These are phyloP conservation scores for Enteromius mattozi DNA, from an alignment of 2,797 vertebrate species.

Conservation along the genomic window DNA sequence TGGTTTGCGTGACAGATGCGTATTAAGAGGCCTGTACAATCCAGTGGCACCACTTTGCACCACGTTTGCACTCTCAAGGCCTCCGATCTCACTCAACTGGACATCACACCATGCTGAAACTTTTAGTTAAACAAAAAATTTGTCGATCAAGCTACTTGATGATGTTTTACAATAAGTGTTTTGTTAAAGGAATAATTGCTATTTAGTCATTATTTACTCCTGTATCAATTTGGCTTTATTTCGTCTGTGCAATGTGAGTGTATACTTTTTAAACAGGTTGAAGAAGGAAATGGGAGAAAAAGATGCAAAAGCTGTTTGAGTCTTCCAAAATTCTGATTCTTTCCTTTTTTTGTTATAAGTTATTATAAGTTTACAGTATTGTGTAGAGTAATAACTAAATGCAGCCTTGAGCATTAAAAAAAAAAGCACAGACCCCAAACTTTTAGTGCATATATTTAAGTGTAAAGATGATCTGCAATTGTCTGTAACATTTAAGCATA, in stretches of 20 bases:
- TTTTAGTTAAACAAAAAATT: not conserved
- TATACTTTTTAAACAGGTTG: not conserved
- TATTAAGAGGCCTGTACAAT: slow-evolving; percentile 51
- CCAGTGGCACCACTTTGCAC: slow-evolving; percentile 34
- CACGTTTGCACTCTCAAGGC: not conserved
- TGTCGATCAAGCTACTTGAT: not conserved
- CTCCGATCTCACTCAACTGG: slow-evolving; percentile 3
- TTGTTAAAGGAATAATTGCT: not conserved
- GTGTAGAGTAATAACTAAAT: not conserved
- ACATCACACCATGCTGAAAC: not conserved
- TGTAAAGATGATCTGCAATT: not conserved
- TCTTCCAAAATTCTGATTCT: not conserved
- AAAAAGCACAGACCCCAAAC: not conserved
- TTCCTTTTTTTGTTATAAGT: not conserved
- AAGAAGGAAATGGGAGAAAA: not conserved
- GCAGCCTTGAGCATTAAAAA: not conserved
- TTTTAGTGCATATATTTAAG: not conserved
- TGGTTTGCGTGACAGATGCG: slow-evolving; percentile 41
- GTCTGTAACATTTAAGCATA: not conserved
- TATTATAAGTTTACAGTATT: not conserved
- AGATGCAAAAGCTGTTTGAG: not conserved
- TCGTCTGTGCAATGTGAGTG: not conserved
- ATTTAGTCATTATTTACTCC: not conserved
- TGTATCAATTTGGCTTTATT: not conserved
- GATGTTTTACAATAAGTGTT: not conserved